Base-by-base conservation (phyloP, 2,113 vertebrate genomes). In the Aramus guarauna region DNA sequence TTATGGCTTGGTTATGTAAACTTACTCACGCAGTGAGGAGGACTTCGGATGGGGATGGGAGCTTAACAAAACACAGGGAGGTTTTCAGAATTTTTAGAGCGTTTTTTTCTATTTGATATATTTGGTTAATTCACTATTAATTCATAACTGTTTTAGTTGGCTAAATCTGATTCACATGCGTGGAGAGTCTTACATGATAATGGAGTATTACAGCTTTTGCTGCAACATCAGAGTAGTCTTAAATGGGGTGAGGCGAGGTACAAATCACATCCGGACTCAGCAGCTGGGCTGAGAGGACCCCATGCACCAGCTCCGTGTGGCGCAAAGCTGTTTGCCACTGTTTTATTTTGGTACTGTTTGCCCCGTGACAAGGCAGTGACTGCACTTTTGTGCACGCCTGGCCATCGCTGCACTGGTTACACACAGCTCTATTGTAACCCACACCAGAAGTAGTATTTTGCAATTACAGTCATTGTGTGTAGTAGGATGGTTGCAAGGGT, bases 331-430 rank as follows among this genome's bases (percentile, higher is more conserved):
- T n/a, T n/a, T n/a, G n/a, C n/a, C n/a, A n/a, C n/a, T n/a, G n/a
- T n/a, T n/a, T n/a, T n/a, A n/a, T n/a, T n/a, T n/a, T n/a, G n/a
- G n/a, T 0, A 17, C 34, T 4, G 23, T 5, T 19, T 23, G 37
- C 41, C 37, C 41, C 22, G 21, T 0, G 2, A 17, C 37, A 9
- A 16, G 53, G 30, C 37, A 11, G 60, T 0, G 9, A 5, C 72
- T 13, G 83, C 53, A 15, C 36, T 74, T 47, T 2, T 24, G 15
- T 3, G 2, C 48, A 12, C 4, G 2, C 21, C 30, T 27, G 56
- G 39, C 45, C 19, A 7, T 12, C 5, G 1, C 63, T 34, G 74
- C 47, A 0, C 58, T 20, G 39, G 3, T 20, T 16, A 29, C 36
- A 20, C 67, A 29, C 18, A 50, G 5, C 55, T 34, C 4, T 12